Conservation (phyloP, 2,888 invertebrate genomes). For the Erebia ligea region DNA sequence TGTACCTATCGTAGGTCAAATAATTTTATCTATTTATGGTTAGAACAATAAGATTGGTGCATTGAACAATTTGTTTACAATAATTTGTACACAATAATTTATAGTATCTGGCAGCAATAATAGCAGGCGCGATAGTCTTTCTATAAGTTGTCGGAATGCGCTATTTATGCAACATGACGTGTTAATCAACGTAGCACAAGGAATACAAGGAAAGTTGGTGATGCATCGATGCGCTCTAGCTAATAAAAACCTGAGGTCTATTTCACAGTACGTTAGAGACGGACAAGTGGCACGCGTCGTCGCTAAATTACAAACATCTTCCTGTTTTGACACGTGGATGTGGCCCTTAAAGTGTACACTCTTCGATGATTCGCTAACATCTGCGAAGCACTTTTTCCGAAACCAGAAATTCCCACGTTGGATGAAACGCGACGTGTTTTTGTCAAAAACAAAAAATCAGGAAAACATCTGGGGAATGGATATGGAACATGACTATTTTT, state of each 20-base stretch:
- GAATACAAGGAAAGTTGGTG: constrained; percentile 24
- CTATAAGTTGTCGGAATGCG: not conserved
- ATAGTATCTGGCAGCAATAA: no score
- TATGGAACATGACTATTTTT: constrained; percentile 64
- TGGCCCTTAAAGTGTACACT: constrained; percentile 42
- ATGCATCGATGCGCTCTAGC: constrained; percentile 29
- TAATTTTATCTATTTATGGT: not conserved
- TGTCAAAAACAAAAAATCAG: constrained; percentile 60
- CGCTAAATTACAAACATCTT: constrained; percentile 59
- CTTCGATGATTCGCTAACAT: constrained; percentile 62
- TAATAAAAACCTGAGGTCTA: constrained; percentile 60
- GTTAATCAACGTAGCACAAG: constrained; percentile 7
- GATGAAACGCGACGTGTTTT: constrained; percentile 61
- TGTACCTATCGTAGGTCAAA: constrained; percentile 3
- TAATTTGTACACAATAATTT: not conserved
- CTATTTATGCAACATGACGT: not conserved
- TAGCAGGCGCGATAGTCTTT: not conserved
- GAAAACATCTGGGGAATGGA: constrained; percentile 72
- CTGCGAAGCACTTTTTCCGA: constrained; percentile 60
- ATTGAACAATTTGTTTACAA: not conserved
- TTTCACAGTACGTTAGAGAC: constrained; percentile 67
- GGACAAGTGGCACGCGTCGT: constrained; percentile 73
- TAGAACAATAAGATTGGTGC: not conserved
- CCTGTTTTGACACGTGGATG: constrained; percentile 74
- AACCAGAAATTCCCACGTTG: constrained; percentile 70